Evolutionary conservation across 1,140 invertebrate genomes (phyloP).

Genomic region (Lerema accius): DNA sequence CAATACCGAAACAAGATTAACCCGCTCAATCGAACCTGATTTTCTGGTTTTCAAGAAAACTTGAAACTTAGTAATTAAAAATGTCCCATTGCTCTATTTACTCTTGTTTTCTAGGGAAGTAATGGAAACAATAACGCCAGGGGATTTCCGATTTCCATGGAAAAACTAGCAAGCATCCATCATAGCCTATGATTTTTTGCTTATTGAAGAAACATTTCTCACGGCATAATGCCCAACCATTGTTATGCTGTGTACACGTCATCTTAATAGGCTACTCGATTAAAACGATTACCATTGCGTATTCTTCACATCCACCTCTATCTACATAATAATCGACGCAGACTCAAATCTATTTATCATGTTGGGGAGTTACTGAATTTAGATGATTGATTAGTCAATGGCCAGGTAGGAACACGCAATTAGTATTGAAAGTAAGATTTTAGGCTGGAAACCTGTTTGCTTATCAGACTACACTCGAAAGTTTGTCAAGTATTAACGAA

Average conservation of each 20-base stretch:
- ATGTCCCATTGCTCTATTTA: constrained; percentile 50
- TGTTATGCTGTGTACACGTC: constrained; percentile 44
- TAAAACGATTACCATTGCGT: constrained; percentile 30
- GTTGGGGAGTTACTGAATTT: constrained; percentile 14
- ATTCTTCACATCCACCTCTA: constrained; percentile 23
- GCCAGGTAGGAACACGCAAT: neutral
- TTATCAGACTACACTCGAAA: constrained; percentile 5
- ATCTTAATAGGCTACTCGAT: constrained; percentile 24
- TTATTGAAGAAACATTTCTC: constrained; percentile 57
- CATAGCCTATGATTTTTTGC: constrained; percentile 53
- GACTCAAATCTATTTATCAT: constrained; percentile 3
- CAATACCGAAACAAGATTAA: constrained; percentile 69
- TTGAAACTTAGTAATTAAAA: constrained; percentile 54
- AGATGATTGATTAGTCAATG: constrained; percentile 23
- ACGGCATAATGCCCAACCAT: constrained; percentile 50
- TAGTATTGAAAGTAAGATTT: constrained; percentile 17
- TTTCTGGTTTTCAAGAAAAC: constrained; percentile 69
- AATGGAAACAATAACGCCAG: constrained; percentile 56
- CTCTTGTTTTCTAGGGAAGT: constrained; percentile 65
- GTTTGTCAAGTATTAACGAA: constrained; percentile 2
- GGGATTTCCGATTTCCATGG: constrained; percentile 76
- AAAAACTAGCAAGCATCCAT: constrained; percentile 38
- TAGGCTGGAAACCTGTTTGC: constrained; percentile 9
- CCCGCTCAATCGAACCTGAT: constrained; percentile 56
- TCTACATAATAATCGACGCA: constrained; percentile 17